phyloP scores from a whole-genome alignment of 1,140 invertebrate genomes.

The Drosophila pseudoananassae region DNA sequence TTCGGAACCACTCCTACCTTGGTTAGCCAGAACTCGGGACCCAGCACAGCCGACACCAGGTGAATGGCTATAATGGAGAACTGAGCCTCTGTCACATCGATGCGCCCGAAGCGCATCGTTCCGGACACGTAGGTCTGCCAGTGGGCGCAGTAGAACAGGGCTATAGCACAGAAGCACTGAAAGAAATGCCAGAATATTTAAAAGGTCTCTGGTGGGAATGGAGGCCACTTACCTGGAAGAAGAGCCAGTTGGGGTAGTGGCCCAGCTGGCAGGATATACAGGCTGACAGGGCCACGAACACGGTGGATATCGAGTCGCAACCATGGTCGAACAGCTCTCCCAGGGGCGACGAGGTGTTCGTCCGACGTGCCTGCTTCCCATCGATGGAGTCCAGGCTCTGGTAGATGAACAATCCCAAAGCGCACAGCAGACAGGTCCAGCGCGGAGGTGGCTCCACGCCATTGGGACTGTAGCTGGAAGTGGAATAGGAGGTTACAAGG shows the following conservation, averaged over 20 bases:
- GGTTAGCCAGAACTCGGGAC: constrained; percentile 93
- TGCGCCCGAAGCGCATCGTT: constrained; percentile 95
- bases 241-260: constrained; percentile 95
- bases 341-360: constrained; percentile 95
- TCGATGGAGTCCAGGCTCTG: constrained; percentile 99
- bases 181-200: constrained; percentile 57
- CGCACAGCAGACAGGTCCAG: constrained; percentile 96
- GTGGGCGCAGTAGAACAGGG: constrained; percentile 98
- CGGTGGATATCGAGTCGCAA: constrained; percentile 98
- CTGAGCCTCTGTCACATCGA: constrained; percentile 99
- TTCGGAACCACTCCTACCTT: constrained; percentile 86
- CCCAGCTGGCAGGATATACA: constrained; percentile 97
- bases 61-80: constrained; percentile 96
- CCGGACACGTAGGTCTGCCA: constrained; percentile 99
- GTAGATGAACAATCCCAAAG: constrained; percentile 97
- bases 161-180: constrained; percentile 95
- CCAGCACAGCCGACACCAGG: constrained; percentile 93
- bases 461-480: constrained; percentile 87
- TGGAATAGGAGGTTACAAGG: not conserved
- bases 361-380: constrained; percentile 99
- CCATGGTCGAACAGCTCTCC: constrained; percentile 99
- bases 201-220: not conserved
- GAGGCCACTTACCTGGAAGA: constrained; percentile 89
- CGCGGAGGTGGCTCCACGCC: constrained; percentile 90
- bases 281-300: constrained; percentile 97